These are phyloP conservation scores for Manis pentadactyla DNA, from an alignment of 2,797 vertebrate genomes.

Conservation along the genomic window DNA sequence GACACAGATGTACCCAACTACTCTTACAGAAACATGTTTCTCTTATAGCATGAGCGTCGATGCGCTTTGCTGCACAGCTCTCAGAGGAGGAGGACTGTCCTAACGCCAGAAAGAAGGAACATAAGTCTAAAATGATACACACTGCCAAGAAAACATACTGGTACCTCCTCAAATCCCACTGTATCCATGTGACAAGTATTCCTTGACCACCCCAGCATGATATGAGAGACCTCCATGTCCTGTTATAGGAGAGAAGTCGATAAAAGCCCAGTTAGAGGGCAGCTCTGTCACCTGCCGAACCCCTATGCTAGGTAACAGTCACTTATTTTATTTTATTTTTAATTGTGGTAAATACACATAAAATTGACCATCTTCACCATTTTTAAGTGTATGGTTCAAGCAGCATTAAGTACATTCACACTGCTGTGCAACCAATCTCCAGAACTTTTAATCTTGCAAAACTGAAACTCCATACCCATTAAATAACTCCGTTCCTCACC, in stretches of 20 bases:
- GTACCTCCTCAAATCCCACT: not conserved
- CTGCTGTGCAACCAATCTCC: not conserved
- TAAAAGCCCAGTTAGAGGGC: fast-evolving
- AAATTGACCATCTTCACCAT: not conserved
- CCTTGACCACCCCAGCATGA: fast-evolving
- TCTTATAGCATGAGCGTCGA: not conserved
- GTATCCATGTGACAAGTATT: fast-evolving
- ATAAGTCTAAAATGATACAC: fast-evolving
- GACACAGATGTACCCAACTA: not conserved
- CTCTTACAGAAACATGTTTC: not conserved
- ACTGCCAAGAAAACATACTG: fast-evolving
- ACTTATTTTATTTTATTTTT: not conserved
- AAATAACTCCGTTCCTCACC: fast-evolving
- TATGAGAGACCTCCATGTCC: fast-evolving
- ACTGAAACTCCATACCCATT: not conserved
- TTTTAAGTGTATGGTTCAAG: not conserved
- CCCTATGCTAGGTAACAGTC: not conserved
- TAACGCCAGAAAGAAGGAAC: conserved; percentile 50
- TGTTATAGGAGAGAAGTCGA: fast-evolving
- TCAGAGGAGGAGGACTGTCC: conserved; percentile 25
- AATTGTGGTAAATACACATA: not conserved
- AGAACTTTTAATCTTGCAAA: not conserved
- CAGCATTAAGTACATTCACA: fast-evolving
- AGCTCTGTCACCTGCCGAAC: not conserved
- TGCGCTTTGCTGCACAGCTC: not conserved